Percentiles rank a stretch among this genome's conserved stretches.
Conservation (phyloP, 2,113 vertebrate species). For the Nipponia nippon region DNA sequence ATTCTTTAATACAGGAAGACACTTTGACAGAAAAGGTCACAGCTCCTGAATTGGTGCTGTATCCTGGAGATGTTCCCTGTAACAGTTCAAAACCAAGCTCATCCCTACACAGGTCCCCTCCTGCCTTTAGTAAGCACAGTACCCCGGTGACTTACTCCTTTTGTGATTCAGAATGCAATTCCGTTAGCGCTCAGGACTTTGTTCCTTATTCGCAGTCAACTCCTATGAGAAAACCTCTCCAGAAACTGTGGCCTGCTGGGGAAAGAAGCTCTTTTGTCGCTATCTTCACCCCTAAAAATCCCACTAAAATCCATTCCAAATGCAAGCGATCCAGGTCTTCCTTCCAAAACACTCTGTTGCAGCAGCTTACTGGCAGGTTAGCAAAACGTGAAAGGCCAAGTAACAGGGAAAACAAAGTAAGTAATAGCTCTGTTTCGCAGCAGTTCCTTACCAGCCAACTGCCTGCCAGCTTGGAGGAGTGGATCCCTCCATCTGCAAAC, state of each 20-base stretch:
- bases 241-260: not conserved
- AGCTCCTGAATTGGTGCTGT: not conserved
- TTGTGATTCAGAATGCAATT: constrained; percentile 23
- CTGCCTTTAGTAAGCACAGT: not conserved
- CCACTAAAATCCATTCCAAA: constrained; percentile 9
- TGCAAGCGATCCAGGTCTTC: constrained; percentile 21
- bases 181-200: constrained; percentile 56
- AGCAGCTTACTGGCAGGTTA: not conserved
- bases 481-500: constrained; percentile 37
- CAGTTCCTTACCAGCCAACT: not conserved
- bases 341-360: constrained; percentile 37
- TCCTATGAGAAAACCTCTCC: constrained; percentile 64
- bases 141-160: constrained; percentile 6
- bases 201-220: constrained; percentile 80
- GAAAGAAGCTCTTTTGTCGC: not conserved
- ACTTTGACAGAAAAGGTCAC: not conserved
- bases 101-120: not conserved
- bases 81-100: not conserved
- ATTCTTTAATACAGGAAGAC: not conserved
- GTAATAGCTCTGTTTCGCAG: not conserved
- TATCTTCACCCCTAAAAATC: constrained; percentile 27
- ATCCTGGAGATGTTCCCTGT: not conserved
- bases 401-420: not conserved
- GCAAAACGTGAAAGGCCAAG: not conserved
- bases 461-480: constrained; percentile 15